Evolutionary conservation across 2,797 vertebrate genomes (phyloP), one percentile per base, ranked within the genome.

Genomic region (Cuniculus paca): DNA sequence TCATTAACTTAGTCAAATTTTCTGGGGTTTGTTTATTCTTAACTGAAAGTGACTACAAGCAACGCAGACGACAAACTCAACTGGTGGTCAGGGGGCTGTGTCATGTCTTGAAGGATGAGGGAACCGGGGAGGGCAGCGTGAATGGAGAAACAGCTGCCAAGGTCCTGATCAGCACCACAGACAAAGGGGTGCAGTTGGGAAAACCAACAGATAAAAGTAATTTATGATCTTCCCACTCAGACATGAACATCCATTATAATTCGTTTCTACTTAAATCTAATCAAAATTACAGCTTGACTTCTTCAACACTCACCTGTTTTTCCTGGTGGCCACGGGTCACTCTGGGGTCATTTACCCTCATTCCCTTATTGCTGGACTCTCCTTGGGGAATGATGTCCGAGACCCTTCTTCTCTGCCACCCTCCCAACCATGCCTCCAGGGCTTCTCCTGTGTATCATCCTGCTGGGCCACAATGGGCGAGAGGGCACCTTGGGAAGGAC

Each of bases 301-400:
- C 8, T 26, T 72, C 31, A 39, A 42, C 12, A 20, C 34, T 61
- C 6, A 1, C 12, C 17, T 10, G 63, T 42, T 28, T n/a, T 60
- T 56, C 58, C n/a, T 6, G 31, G 16, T 10, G 22, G 36, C 36
- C 22, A 1, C 5, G 28, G 52, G 20, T 22, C 7, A 5, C 16
- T 34, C 1, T 0, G 5, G 0, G 1, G 16, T 31, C 2, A 0
- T 7, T 75, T 42, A 34, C 13, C 68, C n/a, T 16, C 7, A 12
- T 26, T 16, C 9, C 31, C 7, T 22, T 28, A 34, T 8, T 42
- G 20, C 12, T 45, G 42, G 54, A 50, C 14, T 11, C 54, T 75
- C 17, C 26, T 50, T 63, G 22, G 52, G 14, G 12, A 28, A 28
- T 11, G 31, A 6, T 56, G 22, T 60, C 28, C 39, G 45, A 17